Evolutionary conservation across 2,888 invertebrate species (phyloP).

Genomic region (Philopedon plagiatum): DNA sequence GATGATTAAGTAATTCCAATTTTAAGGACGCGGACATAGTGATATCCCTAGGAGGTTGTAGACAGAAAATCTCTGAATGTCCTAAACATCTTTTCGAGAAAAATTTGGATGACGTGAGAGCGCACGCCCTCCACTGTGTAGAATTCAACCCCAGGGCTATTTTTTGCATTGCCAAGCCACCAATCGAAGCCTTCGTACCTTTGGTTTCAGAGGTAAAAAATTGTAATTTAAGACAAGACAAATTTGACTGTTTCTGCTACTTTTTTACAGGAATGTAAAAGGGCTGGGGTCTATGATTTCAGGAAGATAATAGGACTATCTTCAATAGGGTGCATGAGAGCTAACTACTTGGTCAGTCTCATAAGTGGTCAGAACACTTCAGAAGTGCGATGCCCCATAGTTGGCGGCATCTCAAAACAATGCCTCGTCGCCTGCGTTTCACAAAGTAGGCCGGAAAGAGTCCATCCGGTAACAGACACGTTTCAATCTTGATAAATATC

Average conservation of each 20-base stretch:
- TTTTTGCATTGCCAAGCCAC: constrained; percentile 64
- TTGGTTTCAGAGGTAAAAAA: constrained; percentile 63
- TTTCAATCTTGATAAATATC: too few relatives aligned
- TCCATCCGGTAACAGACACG: constrained; percentile 36
- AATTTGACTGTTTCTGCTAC: neutral
- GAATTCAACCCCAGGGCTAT: constrained; percentile 65
- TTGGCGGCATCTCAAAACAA: constrained; percentile 62
- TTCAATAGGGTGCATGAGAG: constrained; percentile 58
- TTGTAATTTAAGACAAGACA: constrained; percentile 16
- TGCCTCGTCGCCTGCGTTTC: constrained; percentile 64
- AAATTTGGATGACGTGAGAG: constrained; percentile 63
- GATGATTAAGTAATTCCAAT: too few relatives aligned
- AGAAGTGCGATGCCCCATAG: constrained; percentile 61
- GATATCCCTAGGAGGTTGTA: constrained; percentile 63
- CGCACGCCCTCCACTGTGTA: constrained; percentile 60
- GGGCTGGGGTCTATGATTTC: constrained; percentile 61
- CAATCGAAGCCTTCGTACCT: constrained; percentile 65
- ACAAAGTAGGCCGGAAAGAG: constrained; percentile 58
- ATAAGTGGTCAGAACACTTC: constrained; percentile 57
- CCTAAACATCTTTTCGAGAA: constrained; percentile 60
- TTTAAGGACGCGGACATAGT: constrained; percentile 63
- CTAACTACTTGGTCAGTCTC: constrained; percentile 60
- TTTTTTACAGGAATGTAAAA: constrained; percentile 63
- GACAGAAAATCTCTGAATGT: constrained; percentile 55
- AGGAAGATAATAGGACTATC: constrained; percentile 64